Percentiles rank a stretch among this genome's conserved stretches.
Evolutionary conservation across 1,140 invertebrate genomes (phyloP).

Genomic region (Ceratoteleas bidentatus): DNA sequence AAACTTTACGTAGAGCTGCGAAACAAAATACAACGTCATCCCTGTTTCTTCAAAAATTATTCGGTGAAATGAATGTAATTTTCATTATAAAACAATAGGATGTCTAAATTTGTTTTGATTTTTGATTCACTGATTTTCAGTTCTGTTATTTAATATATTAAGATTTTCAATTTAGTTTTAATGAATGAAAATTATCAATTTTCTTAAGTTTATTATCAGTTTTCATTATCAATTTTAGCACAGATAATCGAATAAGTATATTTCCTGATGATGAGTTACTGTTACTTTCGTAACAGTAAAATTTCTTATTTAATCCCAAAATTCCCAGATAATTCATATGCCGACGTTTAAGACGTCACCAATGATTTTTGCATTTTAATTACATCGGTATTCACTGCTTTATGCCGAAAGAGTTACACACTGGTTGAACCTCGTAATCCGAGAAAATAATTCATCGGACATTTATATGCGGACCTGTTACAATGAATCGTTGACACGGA

Average conservation of each 20-base stretch:
- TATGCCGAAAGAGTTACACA: not conserved
- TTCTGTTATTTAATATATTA: no score
- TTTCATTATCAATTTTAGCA: no score
- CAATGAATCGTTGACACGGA: not conserved
- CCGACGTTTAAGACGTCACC: not conserved
- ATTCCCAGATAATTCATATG: no score
- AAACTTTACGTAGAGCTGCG: not conserved
- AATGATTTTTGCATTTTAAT: conserved; percentile 18
- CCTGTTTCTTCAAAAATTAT: not conserved
- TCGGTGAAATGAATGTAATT: not conserved
- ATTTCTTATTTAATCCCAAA: not conserved
- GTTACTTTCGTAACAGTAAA: no score
- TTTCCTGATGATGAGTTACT: no score
- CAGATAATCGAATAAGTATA: no score
- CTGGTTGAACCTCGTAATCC: not conserved
- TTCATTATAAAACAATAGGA: not conserved
- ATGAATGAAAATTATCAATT: no score
- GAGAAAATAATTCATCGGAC: conserved; percentile 2
- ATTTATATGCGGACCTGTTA: conserved; percentile 5
- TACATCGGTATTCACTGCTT: conserved; percentile 14
- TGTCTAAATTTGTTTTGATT: no score
- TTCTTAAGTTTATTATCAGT: no score
- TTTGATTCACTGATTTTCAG: no score
- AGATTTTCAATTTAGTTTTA: no score
- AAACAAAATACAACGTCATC: conserved; percentile 5